phyloP scores from a whole-genome alignment of 2,113 vertebrate species.

The Eidolon helvum region DNA sequence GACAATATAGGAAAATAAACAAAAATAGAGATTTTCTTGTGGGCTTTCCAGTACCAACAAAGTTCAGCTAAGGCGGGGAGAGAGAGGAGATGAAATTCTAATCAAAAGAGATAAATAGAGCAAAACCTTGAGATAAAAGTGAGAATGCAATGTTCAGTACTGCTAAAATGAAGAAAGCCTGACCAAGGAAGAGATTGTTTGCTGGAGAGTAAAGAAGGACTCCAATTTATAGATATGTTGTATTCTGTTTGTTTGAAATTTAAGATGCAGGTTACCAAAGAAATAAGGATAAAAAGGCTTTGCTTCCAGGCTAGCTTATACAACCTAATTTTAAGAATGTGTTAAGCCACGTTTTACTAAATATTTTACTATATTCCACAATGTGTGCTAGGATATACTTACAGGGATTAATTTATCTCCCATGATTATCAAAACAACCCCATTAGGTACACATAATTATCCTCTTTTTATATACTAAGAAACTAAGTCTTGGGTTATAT shows the following conservation, averaged over 20 bases:
- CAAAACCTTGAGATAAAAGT: not conserved
- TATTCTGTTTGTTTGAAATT: conserved; percentile 39
- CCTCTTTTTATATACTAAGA: not conserved
- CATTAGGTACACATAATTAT: not conserved
- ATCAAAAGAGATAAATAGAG: not conserved
- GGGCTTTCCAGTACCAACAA: not conserved
- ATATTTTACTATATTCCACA: not conserved
- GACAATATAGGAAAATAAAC: conserved; percentile 18
- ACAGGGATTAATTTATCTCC: not conserved
- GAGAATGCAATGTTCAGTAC: not conserved
- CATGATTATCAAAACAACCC: not conserved
- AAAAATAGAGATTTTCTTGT: not conserved
- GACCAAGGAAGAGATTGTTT: not conserved
- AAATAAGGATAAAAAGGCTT: not conserved
- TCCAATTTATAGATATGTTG: not conserved
- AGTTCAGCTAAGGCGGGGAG: not conserved
- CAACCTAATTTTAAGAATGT: conserved; percentile 8
- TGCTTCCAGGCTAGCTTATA: not conserved
- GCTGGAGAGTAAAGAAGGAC: not conserved
- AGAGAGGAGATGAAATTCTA: not conserved
- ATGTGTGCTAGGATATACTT: not conserved
- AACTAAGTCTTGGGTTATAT: not conserved
- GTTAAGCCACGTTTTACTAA: not conserved
- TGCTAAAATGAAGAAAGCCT: not conserved
- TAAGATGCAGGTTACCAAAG: not conserved